A percentile compares a stretch with the other conserved stretches of the same genome.
Conservation (phyloP, 2,113 vertebrate species). For the Ceyx melanurus region DNA sequence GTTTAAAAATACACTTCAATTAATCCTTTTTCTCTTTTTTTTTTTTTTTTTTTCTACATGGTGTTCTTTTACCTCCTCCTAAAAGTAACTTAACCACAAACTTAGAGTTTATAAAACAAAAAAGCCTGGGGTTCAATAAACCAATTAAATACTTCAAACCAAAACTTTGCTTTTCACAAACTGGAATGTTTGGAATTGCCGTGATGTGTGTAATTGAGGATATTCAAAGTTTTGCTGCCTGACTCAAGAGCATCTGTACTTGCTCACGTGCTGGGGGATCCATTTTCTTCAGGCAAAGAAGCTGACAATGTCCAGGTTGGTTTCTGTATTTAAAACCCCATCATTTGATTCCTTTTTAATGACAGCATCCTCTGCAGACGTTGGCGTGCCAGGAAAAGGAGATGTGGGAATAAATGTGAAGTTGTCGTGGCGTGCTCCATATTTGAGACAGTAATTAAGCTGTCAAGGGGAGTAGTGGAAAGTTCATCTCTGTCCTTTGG, state of each 20-base stretch:
- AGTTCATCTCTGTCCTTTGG: constrained; percentile 12
- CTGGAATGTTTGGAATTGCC: neutral
- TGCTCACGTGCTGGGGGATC: neutral
- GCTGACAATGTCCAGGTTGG: neutral
- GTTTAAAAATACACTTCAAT: neutral
- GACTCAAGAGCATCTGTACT: neutral
- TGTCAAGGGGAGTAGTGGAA: constrained; percentile 20
- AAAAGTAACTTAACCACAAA: neutral
- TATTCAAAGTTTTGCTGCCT: neutral
- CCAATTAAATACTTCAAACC: neutral
- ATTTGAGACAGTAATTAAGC: neutral
- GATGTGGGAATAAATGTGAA: neutral
- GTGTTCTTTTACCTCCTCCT: neutral
- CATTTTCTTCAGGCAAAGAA: neutral
- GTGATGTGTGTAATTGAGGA: neutral
- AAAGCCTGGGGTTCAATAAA: neutral
- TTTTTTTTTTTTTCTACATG: neutral
- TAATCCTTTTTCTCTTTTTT: neutral
- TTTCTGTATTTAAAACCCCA: neutral
- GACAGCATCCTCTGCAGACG: constrained; percentile 46
- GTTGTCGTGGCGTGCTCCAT: neutral
- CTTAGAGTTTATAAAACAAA: neutral
- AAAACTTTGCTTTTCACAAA: neutral
- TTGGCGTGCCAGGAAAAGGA: neutral
- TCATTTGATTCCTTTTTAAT: constrained; percentile 31